Evolutionary conservation across 2,888 invertebrate genomes (phyloP), one percentile per base, ranked within the genome.

Genomic region (Diaphora mendica): DNA sequence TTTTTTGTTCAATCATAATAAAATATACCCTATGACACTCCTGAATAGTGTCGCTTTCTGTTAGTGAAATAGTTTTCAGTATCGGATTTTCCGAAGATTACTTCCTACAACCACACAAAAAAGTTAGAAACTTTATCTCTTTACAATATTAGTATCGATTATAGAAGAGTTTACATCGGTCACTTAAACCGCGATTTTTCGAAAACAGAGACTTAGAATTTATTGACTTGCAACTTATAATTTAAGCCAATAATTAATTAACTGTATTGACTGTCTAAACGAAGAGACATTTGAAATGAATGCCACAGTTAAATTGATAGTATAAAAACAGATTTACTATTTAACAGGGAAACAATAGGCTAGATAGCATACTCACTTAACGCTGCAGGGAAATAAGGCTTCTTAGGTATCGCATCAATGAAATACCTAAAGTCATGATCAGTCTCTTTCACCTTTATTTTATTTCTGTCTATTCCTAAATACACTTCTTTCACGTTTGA

Each of bases 401-500:
- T 95, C 81, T 91, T 93, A 2, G 94, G 92, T 71, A 94, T 88
- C 74, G 92, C 95, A 77, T 96, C 96, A 80, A 96, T 94, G 26
- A 94, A 90, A 78, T 96, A 96, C 79, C 93, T 90, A 73, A 94
- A 96, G 77, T 96, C 96, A 23, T 94, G 91, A 77, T 96, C 95
- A 23, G 86, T 89, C n/a, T 96, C 96, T 42, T 92, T 90, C 71
- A 94, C 85, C 3, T 91, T 85, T 5, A 92, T 87, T 1, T 84
- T 75, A 65, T 95, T 93, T n/a, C 90, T 89, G 74, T 96, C 96
- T 62, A 96, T 94, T 0, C 94, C 93, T 69, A 96, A 88, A 77
- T 95, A 96, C 3, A 95, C 85, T 0, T 89, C 87, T 75, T 89
- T 92, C 0, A 92, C 88, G 1, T 90, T 84, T 8, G 85, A 55